phyloP scores from a whole-genome alignment of 2,113 vertebrate species.

The Forbesichthys papilliferus region DNA sequence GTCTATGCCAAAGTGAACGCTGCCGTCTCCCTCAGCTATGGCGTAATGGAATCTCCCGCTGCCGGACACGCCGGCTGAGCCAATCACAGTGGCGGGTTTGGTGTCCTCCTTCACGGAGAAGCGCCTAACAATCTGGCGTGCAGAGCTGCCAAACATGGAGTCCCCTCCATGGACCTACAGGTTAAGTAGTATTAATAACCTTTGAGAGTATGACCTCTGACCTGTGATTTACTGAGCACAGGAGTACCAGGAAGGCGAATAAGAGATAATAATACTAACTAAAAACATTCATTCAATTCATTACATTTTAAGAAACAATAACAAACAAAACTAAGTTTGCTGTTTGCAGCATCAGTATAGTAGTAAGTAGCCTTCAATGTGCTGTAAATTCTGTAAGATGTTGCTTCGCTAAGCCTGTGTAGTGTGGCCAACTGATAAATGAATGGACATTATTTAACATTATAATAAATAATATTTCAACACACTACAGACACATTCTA shows the following conservation, averaged over 20 bases:
- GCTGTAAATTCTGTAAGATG: no score
- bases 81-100: constrained; percentile 78
- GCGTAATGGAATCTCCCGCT: constrained; percentile 71
- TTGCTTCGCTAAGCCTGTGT: no score
- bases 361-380: no score
- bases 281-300: no score
- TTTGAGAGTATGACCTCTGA: no score
- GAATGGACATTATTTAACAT: no score
- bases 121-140: constrained; percentile 68
- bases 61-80: constrained; percentile 66
- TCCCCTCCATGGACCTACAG: constrained; percentile 81
- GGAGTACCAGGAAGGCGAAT: background rate
- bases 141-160: constrained; percentile 29
- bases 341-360: no score
- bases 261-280: background rate
- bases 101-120: constrained; percentile 82
- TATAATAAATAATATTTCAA: background rate
- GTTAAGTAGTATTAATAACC: constrained; percentile 7
- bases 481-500: no score
- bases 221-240: no score
- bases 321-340: no score
- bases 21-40: constrained; percentile 76
- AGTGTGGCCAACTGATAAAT: no score
- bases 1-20: constrained; percentile 81
- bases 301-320: no score